Percentiles rank a stretch among this genome's conserved stretches.
Conservation (phyloP, 2,888 invertebrate genomes). For the Drosophila putrida region DNA sequence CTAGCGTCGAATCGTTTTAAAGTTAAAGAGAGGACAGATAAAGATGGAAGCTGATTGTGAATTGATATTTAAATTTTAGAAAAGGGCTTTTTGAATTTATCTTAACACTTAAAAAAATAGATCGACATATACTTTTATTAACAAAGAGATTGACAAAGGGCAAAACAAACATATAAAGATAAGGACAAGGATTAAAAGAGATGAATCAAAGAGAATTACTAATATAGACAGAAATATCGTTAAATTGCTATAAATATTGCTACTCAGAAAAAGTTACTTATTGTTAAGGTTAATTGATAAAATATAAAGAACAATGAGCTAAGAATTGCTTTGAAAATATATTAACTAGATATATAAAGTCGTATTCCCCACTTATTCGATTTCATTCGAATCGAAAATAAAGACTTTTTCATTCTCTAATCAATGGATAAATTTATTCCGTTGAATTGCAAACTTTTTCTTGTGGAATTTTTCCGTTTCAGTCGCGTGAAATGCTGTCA, state of each 20-base stretch:
- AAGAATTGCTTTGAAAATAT: too few species aligned
- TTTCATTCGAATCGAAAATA: neutral
- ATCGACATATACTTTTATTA: neutral
- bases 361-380: neutral
- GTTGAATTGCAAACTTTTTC: neutral
- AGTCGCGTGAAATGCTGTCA: neutral
- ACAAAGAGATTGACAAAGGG: neutral
- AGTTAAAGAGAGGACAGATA: too few species aligned
- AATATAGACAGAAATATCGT: too few species aligned
- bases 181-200: too few species aligned
- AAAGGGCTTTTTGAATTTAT: neutral
- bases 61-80: neutral
- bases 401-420: neutral
- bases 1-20: neutral
- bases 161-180: neutral
- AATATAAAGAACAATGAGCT: too few species aligned
- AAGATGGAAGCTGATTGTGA: neutral
- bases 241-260: too few species aligned
- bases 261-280: too few species aligned
- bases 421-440: neutral
- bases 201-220: too few species aligned
- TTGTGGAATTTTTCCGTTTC: neutral
- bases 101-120: neutral
- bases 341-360: too few species aligned
- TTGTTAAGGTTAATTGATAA: too few species aligned